Conservation (phyloP, 2,113 vertebrate genomes). For the cat (Felis catus) region DNA sequence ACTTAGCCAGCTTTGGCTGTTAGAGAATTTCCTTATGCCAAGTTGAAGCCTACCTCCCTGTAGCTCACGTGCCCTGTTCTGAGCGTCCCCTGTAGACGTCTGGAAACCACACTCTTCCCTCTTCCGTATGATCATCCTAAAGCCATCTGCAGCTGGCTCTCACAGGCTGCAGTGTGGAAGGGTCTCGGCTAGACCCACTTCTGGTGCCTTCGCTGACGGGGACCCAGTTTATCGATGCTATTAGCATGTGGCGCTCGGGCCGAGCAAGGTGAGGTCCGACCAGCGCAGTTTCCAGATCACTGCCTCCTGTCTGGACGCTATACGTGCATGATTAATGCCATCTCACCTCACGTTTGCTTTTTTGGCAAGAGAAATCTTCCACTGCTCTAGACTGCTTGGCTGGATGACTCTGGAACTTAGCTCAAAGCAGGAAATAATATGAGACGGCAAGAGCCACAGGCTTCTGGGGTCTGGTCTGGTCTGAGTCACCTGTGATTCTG, state of each 20-base stretch:
- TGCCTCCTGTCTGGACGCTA: slow-evolving; percentile 14
- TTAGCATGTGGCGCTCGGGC: neutral
- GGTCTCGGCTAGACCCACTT: neutral
- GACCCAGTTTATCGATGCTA: neutral
- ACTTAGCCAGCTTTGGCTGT: neutral
- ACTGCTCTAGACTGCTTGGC: neutral
- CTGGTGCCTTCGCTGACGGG: neutral
- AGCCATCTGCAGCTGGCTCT: neutral
- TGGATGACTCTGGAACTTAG: neutral
- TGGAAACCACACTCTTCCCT: neutral
- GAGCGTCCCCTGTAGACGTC: neutral
- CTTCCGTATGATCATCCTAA: fast-evolving
- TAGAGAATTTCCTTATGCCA: neutral
- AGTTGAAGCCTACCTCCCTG: neutral
- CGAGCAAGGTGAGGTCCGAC: neutral
- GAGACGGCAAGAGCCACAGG: neutral
- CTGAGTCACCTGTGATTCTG: neutral
- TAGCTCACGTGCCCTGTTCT: neutral
- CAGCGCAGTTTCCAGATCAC: neutral
- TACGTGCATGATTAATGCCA: neutral
- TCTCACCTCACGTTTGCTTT: neutral
- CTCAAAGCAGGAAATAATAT: slow-evolving; percentile 8
- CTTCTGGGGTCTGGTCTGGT: neutral
- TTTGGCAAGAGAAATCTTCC: slow-evolving; percentile 11
- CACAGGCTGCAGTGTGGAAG: neutral